Conservation (phyloP, 2,888 invertebrate species). For the Lamellibrachia columna region DNA sequence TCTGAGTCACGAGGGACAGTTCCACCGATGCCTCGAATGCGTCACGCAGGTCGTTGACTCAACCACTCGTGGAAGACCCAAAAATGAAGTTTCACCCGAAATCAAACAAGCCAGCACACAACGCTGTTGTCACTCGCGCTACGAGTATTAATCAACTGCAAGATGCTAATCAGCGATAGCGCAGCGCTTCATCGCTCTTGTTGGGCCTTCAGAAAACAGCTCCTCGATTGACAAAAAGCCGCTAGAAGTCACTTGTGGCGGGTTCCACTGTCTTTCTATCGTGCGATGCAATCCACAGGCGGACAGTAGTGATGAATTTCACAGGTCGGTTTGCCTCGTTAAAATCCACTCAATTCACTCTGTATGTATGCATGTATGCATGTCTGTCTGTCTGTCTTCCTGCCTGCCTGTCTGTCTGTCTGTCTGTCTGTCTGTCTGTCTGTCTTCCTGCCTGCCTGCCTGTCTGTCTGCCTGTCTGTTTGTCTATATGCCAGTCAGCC, state of each 20-base stretch:
- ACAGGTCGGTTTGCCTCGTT: too few relatives aligned
- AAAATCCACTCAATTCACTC: too few relatives aligned
- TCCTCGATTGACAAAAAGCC: neutral
- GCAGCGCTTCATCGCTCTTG: neutral
- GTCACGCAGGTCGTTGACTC: neutral
- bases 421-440: neutral
- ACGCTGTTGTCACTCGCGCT: neutral
- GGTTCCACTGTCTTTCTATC: neutral
- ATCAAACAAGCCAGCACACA: neutral
- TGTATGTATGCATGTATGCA: too few relatives aligned
- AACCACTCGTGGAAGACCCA: neutral
- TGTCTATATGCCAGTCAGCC: too few relatives aligned
- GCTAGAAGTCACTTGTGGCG: neutral
- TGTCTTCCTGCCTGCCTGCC: fast-evolving
- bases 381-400: neutral
- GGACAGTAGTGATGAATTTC: too few relatives aligned
- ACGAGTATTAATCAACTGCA: neutral
- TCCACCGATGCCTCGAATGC: neutral
- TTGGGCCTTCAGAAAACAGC: neutral
- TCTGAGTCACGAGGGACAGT: neutral
- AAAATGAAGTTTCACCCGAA: neutral
- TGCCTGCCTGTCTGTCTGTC: too few relatives aligned
- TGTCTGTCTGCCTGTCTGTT: neutral
- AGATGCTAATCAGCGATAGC: neutral
- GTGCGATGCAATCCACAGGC: too few relatives aligned